Evolutionary conservation across 2,113 vertebrate genomes (phyloP).

Genomic region (Microcebus griseorufus): DNA sequence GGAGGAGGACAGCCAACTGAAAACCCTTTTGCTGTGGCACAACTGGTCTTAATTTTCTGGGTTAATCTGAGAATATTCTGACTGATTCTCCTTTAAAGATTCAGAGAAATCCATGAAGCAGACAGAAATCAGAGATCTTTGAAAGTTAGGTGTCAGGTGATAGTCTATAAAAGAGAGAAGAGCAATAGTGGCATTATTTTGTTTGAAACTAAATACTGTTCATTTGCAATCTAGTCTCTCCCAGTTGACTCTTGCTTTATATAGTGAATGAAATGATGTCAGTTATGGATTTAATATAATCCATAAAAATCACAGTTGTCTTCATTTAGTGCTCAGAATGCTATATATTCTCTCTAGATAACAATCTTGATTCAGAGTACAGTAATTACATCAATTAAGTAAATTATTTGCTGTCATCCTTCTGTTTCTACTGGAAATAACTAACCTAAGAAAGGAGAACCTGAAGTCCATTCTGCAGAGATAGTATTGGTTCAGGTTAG

Average conservation of each 20-base stretch:
- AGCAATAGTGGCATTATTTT: not conserved
- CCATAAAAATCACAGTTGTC: not conserved
- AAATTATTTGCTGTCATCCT: not conserved
- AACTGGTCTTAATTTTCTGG: not conserved
- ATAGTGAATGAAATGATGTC: conserved; percentile 6
- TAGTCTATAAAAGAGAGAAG: not conserved
- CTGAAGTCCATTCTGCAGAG: not conserved
- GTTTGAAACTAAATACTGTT: conserved; percentile 4
- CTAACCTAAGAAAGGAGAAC: not conserved
- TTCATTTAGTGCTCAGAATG: not conserved
- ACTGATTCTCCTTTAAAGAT: not conserved
- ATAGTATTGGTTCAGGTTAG: not conserved
- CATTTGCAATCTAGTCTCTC: not conserved
- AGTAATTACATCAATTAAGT: conserved; percentile 29
- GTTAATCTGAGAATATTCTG: not conserved
- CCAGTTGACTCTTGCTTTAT: not conserved
- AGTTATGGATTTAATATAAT: not conserved
- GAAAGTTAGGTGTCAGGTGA: not conserved
- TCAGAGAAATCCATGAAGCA: not conserved
- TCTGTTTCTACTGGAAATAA: not conserved
- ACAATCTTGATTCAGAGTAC: not conserved
- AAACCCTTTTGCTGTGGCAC: not conserved
- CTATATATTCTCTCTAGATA: conserved; percentile 5
- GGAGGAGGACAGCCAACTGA: not conserved
- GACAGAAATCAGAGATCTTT: not conserved